Conservation (phyloP, 64 coral and sea anemone species). For the Hydrozoanthus tunicans region DNA sequence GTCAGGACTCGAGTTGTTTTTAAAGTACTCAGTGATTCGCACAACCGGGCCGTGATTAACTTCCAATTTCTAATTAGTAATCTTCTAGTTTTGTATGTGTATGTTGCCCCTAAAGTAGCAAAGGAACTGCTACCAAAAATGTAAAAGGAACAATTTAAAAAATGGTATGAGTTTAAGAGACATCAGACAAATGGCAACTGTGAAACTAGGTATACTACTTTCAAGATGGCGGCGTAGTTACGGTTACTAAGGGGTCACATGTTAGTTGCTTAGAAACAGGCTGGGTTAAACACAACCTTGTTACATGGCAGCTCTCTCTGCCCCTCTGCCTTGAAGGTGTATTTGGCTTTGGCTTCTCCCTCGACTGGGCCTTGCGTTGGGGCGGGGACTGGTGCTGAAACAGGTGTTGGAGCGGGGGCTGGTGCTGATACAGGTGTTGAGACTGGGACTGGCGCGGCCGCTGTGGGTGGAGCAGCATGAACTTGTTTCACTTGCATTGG, state of each 20-base stretch:
- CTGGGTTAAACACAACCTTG: conserved; percentile 57
- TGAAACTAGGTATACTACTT: too few species aligned
- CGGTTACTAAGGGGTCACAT: too few species aligned
- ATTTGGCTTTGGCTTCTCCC: conserved; percentile 82
- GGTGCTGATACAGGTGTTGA: not conserved
- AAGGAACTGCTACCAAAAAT: too few species aligned
- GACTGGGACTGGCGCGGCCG: conserved; percentile 3
- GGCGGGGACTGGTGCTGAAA: not conserved
- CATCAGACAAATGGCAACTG: too few species aligned
- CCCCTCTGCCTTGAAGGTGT: conserved; percentile 89
- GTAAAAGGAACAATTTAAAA: too few species aligned
- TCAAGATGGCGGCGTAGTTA: too few species aligned
- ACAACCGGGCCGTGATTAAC: too few species aligned
- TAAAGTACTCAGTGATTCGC: too few species aligned
- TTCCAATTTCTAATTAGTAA: too few species aligned
- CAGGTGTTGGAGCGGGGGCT: not conserved
- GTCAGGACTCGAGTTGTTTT: not conserved
- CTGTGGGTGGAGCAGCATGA: conserved; percentile 19
- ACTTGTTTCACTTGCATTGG: conserved; percentile 57
- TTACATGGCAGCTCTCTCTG: conserved; percentile 72
- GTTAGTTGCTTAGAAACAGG: not conserved
- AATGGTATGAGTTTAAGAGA: too few species aligned
- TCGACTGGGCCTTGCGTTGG: conserved; percentile 50
- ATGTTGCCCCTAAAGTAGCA: too few species aligned
- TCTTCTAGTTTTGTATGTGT: too few species aligned